Percentiles rank a stretch among this genome's conserved stretches.
phyloP scores from a whole-genome alignment of 2,113 vertebrate species.

The Pelecanus crispus region DNA sequence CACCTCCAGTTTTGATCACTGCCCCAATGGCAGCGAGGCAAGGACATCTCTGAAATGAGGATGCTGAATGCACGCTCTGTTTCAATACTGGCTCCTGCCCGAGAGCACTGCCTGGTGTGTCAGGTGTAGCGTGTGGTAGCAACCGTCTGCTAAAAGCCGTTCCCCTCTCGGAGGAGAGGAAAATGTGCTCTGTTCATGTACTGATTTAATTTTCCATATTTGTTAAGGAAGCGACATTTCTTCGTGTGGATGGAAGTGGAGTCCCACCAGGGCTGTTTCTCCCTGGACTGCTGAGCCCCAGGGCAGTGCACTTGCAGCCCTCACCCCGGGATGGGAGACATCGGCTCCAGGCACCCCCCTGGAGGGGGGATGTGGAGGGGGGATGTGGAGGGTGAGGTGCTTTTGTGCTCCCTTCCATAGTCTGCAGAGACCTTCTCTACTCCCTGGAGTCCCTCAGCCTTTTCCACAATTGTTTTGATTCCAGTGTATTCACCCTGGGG shows the following conservation, averaged over 20 bases:
- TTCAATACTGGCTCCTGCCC: background rate
- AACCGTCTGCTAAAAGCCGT: background rate
- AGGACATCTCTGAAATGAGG: background rate
- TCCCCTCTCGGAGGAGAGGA: background rate
- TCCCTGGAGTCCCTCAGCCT: background rate
- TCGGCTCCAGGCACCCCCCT: background rate
- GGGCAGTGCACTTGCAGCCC: background rate
- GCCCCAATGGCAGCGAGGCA: background rate
- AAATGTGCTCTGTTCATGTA: background rate
- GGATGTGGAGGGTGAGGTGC: background rate
- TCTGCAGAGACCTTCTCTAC: background rate
- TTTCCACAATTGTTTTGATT: background rate
- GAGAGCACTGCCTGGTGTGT: background rate
- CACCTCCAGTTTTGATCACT: background rate
- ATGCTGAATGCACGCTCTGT: background rate
- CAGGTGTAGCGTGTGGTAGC: background rate
- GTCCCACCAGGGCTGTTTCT: background rate
- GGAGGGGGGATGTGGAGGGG: background rate
- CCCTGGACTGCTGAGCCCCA: background rate
- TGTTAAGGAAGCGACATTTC: background rate
- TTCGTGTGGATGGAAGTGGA: background rate
- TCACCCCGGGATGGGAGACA: background rate
- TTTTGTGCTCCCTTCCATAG: background rate
- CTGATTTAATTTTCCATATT: background rate
- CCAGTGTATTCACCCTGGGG: background rate